These are phyloP conservation scores for Malacoraja senta DNA, from an alignment of 2,797 vertebrate genomes.

Conservation along the genomic window DNA sequence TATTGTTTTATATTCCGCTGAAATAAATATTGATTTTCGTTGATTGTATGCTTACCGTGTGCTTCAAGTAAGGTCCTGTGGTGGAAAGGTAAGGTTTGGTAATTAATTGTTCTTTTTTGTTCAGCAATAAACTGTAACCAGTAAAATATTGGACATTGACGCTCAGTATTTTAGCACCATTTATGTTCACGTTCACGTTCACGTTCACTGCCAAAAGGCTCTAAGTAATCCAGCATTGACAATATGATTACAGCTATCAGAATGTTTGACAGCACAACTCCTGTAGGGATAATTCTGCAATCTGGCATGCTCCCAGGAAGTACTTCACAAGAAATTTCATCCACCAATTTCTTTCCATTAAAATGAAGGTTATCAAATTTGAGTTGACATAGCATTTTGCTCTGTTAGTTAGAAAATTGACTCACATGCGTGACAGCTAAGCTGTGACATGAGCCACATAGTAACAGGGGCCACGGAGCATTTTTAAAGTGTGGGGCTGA, in stretches of 20 bases:
- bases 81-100: neutral
- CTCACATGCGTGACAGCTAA: neutral
- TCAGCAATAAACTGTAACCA: neutral
- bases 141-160: neutral
- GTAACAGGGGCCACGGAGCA: no score
- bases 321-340: neutral
- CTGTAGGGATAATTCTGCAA: neutral
- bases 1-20: neutral
- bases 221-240: neutral
- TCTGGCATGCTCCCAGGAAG: neutral
- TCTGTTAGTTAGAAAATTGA: neutral
- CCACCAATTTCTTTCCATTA: neutral
- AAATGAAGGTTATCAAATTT: neutral
- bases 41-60: neutral
- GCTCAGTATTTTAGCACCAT: neutral
- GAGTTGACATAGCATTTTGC: neutral
- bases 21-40: neutral
- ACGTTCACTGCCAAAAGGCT: neutral
- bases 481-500: no score
- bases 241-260: neutral
- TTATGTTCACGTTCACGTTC: neutral
- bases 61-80: neutral
- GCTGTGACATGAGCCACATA: neutral
- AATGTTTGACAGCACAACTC: neutral
- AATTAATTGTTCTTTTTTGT: neutral